Percentiles rank a stretch among this genome's conserved stretches.
These are phyloP conservation scores for Ciconia stormi DNA, from an alignment of 2,113 vertebrate genomes.

Conservation along the genomic window DNA sequence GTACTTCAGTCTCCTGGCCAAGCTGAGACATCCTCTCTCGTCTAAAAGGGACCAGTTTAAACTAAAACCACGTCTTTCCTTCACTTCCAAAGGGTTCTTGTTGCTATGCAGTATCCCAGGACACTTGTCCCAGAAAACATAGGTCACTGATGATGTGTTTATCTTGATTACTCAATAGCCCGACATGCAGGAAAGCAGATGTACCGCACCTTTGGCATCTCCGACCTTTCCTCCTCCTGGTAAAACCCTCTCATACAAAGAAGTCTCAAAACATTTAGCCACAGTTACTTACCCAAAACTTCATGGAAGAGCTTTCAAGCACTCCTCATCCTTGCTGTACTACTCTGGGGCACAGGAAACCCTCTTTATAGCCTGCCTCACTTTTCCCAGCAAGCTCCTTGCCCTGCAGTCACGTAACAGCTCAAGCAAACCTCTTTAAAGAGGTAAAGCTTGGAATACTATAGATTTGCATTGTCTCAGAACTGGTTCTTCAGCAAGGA, in stretches of 20 bases:
- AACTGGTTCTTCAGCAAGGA: not conserved
- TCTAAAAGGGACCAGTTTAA: not conserved
- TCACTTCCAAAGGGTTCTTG: not conserved
- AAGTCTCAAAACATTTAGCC: not conserved
- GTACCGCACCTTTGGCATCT: not conserved
- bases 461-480: rapidly evolving
- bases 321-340: not conserved
- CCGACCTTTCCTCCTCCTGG: not conserved
- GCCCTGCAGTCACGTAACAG: rapidly evolving
- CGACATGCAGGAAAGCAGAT: not conserved
- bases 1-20: not conserved
- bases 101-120: not conserved
- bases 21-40: not conserved
- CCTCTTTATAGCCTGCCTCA: not conserved
- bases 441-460: not conserved
- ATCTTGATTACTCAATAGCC: not conserved
- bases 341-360: not conserved
- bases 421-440: not conserved
- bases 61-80: not conserved
- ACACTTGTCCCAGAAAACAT: not conserved
- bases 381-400: not conserved
- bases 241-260: not conserved
- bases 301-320: not conserved
- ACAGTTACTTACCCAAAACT: not conserved
- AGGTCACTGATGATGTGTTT: not conserved